Evolutionary conservation across 1,140 invertebrate species (phyloP), one percentile per base, ranked within the genome.

Genomic region (Macrocentrus cingulum): DNA sequence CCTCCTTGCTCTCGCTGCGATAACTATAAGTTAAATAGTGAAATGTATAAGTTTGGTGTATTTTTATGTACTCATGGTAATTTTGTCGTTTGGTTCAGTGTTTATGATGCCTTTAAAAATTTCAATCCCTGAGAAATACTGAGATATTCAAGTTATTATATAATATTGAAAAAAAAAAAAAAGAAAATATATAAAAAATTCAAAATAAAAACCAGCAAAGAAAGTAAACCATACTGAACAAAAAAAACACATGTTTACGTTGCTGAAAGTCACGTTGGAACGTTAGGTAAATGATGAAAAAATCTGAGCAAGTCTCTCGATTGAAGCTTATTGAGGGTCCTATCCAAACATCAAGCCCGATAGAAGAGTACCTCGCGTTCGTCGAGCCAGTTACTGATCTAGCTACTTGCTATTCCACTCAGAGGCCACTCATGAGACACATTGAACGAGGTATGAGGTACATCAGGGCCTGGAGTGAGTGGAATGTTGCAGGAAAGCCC

Each of bases 331-430:
- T 9, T 29, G 4, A 48, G 18, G 19, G 32, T 51, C 49, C 49
- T 51, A 51, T 51, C 15, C 25, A 51, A 51, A 51, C 49, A 51
- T n/a, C 20, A 15, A 36, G 13, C 49, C 23, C 37, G 23, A 37
- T 36, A 51, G 32, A 36, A 51, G n/a, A n/a, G 15, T 19, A 37
- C 16, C 11, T 36, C 49, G 20, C 16, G 9, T 13, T 13, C 25
- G 32, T 29, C 22, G n/a, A n/a, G n/a, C n/a, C 18, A 19, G 16
- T 45, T 45, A n/a, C 20, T 48, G 20, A 48, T 25, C 13, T 25
- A 25, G 19, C 22, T 51, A 51, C 49, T 51, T 37, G 19, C 18
- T 51, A 51, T 51, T 51, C 48, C 34, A 32, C 32, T 51, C 48
- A 36, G 32, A 19, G 36, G 18, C 46, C 25, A 49, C 46, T 49